A percentile compares a stretch with the other conserved stretches of the same genome.
Conservation (phyloP, 2,888 invertebrate genomes). For the Rhingia campestris region DNA sequence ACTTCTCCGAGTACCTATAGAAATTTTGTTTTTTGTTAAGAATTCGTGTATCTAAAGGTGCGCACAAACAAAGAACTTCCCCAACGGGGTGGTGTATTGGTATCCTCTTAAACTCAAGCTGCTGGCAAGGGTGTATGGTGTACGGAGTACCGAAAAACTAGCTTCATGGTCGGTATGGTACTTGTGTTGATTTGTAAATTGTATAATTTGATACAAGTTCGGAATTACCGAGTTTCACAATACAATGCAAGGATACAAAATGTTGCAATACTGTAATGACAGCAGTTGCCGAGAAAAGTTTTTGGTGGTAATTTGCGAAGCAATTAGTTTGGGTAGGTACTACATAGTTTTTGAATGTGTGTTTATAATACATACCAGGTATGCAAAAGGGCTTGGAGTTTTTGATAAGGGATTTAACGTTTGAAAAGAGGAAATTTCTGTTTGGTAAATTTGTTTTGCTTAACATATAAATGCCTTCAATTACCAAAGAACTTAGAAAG, state of each 20-base stretch:
- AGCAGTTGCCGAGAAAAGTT: slow-evolving; percentile 34
- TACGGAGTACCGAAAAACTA: slow-evolving; percentile 45
- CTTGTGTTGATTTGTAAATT: slow-evolving; percentile 68
- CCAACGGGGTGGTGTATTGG: too few relatives aligned
- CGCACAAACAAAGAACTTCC: background rate
- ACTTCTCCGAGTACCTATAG: background rate
- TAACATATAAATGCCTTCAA: too few relatives aligned
- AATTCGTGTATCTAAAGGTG: slow-evolving; percentile 7
- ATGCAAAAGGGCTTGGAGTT: background rate
- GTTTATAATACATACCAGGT: background rate
- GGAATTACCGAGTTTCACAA: slow-evolving; percentile 48
- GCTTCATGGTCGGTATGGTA: slow-evolving; percentile 44
- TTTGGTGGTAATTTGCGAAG: slow-evolving; percentile 58
- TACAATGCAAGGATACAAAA: slow-evolving; percentile 39
- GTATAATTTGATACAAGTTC: slow-evolving; percentile 57
- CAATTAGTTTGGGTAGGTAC: slow-evolving; percentile 30
- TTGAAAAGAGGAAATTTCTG: too few relatives aligned
- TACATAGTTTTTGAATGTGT: background rate
- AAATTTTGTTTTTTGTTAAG: background rate
- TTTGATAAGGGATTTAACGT: too few relatives aligned
- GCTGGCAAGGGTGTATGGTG: background rate
- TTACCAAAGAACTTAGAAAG: too few relatives aligned
- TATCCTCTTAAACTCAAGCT: slow-evolving; percentile 1
- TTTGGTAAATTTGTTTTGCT: too few relatives aligned
- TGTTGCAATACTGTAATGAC: slow-evolving; percentile 18